Evolutionary conservation across 1,140 invertebrate species (phyloP).

Genomic region (Sarcophaga peregrina): DNA sequence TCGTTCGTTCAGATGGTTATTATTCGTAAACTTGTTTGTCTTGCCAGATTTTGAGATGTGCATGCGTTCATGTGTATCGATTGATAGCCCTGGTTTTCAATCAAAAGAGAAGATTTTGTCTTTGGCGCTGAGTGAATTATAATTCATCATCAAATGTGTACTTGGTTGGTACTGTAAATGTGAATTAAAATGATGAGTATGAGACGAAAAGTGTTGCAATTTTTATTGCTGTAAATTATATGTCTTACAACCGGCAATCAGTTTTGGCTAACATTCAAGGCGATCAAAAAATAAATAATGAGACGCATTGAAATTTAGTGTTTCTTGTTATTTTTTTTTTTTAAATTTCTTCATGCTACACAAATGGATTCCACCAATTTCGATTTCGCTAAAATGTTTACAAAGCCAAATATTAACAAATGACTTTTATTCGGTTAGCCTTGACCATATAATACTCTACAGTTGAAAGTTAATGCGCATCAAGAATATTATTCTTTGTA

Average conservation of each 20-base stretch:
- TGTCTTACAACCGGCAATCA: not conserved
- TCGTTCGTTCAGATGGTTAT: not conserved
- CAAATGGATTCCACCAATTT: too few species aligned
- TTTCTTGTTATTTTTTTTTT: not conserved
- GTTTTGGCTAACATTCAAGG: not conserved
- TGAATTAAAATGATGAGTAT: not conserved
- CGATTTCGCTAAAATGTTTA: too few species aligned
- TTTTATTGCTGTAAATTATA: constrained; percentile 23
- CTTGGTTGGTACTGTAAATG: not conserved
- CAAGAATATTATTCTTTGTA: too few species aligned
- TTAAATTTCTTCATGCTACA: too few species aligned
- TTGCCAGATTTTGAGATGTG: not conserved
- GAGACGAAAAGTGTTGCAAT: not conserved
- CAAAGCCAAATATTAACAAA: too few species aligned
- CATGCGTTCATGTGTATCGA: not conserved
- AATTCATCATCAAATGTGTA: too few species aligned
- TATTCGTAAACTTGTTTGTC: not conserved
- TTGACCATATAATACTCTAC: too few species aligned
- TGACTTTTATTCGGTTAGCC: too few species aligned
- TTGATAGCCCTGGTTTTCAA: not conserved
- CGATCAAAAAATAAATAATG: not conserved
- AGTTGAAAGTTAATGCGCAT: too few species aligned
- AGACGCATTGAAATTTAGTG: not conserved
- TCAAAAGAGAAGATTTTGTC: too few species aligned
- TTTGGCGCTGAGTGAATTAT: not conserved